Evolutionary conservation across 2,113 vertebrate genomes (phyloP), one percentile per base, ranked within the genome.

Genomic region (Argyrosomus japonicus): DNA sequence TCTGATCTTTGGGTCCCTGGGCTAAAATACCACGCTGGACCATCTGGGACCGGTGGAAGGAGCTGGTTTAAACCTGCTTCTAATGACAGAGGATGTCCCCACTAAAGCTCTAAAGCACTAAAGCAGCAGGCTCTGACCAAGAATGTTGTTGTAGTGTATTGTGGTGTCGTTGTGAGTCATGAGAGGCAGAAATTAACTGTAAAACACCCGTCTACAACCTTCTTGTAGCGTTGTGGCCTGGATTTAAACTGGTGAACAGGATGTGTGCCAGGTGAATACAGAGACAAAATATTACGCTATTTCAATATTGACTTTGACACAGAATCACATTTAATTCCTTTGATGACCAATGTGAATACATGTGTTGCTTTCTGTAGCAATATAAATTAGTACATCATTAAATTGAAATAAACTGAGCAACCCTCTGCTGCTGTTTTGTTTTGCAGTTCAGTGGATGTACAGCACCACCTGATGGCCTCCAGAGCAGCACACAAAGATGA

Each of bases 31-130:
- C 36, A 90, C 87, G 25, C 45, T 83, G 51, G 68, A 3, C 53
- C 93, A 95, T 62, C 79, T 96, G 69, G 92, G 93, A 23, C 87
- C 95, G 2, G 36, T 95, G 95, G 93, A 91, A 94, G 0, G 92
- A 96, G 54, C 85, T 95, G 51, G 85, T 72, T 82, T 95, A 56
- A 75, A 85, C 0, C 82, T 92, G 40, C 87, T 84, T n/a, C 77
- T 92, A 76, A 85, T 32, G 2, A 72, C 75, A 45, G 81, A 78
- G 12, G 88, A 73, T 23, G 90, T 91, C 12, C 93, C 91, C 2
- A 85, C 84, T 19, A 91, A 93, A 23, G 32, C 88, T 50, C 91
- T 94, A n/a, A n/a, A n/a, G n/a, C n/a, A n/a, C n/a, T n/a, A n/a
- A n/a, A n/a, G 48, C 77, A 86, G 21, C 88, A 92, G 73, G 43